phyloP scores from a whole-genome alignment of 2,113 vertebrate species.

The Odocoileus virginianus region DNA sequence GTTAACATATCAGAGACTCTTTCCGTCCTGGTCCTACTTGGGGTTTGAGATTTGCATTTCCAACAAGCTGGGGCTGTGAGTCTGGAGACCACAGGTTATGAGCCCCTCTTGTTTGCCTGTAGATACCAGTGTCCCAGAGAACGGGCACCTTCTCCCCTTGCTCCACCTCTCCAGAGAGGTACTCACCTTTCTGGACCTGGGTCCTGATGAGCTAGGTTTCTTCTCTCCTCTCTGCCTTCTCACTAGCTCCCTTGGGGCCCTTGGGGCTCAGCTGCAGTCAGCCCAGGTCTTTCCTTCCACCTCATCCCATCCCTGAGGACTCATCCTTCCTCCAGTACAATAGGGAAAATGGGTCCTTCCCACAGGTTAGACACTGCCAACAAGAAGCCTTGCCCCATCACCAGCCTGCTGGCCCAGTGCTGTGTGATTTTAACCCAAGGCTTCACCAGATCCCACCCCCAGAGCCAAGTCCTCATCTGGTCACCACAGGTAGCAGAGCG shows the following conservation, averaged over 20 bases:
- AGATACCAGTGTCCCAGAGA: not conserved
- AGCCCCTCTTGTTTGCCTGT: not conserved
- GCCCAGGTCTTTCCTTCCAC: not conserved
- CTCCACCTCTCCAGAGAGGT: not conserved
- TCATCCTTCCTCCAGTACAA: not conserved
- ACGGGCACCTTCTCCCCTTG: not conserved
- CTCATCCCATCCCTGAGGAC: not conserved
- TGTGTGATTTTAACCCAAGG: not conserved
- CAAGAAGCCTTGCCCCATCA: not conserved
- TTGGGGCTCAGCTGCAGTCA: not conserved
- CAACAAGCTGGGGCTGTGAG: not conserved
- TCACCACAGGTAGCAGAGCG: not conserved
- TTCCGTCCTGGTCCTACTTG: too few relatives aligned
- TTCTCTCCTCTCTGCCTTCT: not conserved
- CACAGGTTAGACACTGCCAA: not conserved
- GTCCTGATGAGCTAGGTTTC: not conserved
- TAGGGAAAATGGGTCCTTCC: not conserved
- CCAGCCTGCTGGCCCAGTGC: not conserved
- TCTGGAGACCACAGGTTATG: too few relatives aligned
- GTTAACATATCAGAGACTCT: not conserved
- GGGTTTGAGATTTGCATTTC: not conserved
- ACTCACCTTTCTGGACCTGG: not conserved
- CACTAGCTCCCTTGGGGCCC: not conserved
- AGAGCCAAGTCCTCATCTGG: conserved; percentile 4
- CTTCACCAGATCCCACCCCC: not conserved